These are phyloP conservation scores for Semotilus atromaculatus DNA, from an alignment of 2,797 vertebrate genomes.

Conservation along the genomic window DNA sequence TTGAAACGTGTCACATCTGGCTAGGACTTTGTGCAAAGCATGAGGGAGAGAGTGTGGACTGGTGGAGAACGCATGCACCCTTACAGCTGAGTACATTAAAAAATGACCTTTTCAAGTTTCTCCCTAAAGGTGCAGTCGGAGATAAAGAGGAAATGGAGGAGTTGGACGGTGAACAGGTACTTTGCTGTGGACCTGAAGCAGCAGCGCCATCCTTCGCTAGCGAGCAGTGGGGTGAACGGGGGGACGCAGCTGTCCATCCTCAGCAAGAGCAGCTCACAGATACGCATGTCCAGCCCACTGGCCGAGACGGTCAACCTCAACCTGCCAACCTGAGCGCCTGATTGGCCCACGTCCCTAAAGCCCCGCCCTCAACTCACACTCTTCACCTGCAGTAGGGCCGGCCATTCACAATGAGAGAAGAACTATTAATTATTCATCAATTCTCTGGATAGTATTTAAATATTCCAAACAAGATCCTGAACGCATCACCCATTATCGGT, in stretches of 20 bases:
- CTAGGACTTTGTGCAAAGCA: neutral
- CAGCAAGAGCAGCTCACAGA: conserved; percentile 99
- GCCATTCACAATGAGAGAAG: conserved; percentile 13
- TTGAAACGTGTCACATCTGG: neutral
- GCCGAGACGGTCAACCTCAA: conserved; percentile 89
- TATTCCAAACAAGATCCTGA: neutral
- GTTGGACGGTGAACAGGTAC: conserved; percentile 99
- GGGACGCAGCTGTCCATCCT: conserved; percentile 98
- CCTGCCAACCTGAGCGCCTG: conserved; percentile 88
- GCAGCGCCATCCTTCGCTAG: conserved; percentile 95
- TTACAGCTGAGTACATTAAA: conserved; percentile 81
- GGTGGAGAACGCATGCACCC: conserved; percentile 66
- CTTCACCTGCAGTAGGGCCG: conserved; percentile 62
- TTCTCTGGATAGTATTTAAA: conserved; percentile 2
- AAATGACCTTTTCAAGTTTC: conserved; percentile 90
- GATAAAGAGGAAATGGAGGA: conserved; percentile 99
- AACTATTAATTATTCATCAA: neutral
- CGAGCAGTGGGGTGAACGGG: conserved; percentile 97
- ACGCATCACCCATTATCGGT: neutral
- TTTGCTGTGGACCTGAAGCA: conserved; percentile 99
- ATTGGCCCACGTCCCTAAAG: conserved; percentile 46
- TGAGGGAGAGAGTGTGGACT: conserved; percentile 4
- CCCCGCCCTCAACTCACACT: conserved; percentile 1
- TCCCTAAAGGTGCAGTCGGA: conserved; percentile 98
- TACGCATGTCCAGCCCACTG: conserved; percentile 96